Percentiles rank a stretch among this genome's conserved stretches.
Conservation (phyloP, 2,113 vertebrate species). For the Centropus unirufus region DNA sequence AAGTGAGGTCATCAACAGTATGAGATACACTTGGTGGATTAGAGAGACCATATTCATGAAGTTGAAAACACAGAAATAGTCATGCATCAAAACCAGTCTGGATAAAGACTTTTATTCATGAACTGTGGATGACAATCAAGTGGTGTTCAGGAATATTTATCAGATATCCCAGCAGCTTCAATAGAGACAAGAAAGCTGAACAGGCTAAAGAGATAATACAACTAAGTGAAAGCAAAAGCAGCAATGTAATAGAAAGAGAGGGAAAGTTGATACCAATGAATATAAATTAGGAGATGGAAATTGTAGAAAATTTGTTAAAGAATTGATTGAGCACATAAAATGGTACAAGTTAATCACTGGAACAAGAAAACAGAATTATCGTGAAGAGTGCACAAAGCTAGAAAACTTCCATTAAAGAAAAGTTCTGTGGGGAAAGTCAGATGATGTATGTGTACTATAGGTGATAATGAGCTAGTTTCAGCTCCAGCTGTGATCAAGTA, state of each 20-base stretch:
- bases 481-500: conserved; percentile 35
- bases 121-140: not conserved
- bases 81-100: not conserved
- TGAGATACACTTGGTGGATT: not conserved
- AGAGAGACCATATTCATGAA: not conserved
- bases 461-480: conserved; percentile 24
- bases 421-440: not conserved
- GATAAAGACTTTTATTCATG: not conserved
- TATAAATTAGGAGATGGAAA: not conserved
- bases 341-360: not conserved
- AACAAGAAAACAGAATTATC: not conserved
- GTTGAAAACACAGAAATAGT: not conserved
- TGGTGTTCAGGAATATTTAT: not conserved
- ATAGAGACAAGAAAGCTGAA: not conserved
- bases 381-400: not conserved
- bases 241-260: not conserved
- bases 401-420: not conserved
- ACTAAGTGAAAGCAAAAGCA: not conserved
- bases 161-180: not conserved
- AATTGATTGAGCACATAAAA: not conserved
- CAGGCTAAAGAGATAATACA: not conserved
- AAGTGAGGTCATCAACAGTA: not conserved
- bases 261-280: not conserved
- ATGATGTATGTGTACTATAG: not conserved
- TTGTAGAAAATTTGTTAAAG: not conserved